Percentiles rank a stretch among this genome's conserved stretches.
These are phyloP conservation scores for Neosilurus hyrtlii DNA, from an alignment of 2,797 vertebrate genomes.

Conservation along the genomic window DNA sequence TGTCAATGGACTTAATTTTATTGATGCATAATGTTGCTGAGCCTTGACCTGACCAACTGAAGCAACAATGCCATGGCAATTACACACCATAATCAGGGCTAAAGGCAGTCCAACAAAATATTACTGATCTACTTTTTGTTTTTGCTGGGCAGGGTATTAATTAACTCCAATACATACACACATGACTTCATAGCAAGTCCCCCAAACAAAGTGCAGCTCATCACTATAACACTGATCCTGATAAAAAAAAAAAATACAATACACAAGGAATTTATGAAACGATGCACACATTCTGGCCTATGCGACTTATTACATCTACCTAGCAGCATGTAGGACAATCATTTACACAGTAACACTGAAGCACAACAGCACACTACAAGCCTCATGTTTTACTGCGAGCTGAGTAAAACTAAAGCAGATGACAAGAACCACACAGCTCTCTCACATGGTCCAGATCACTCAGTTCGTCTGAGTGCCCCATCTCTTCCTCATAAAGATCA, in stretches of 20 bases:
- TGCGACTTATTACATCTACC: not conserved
- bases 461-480: constrained; percentile 52
- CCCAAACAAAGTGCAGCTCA: constrained; percentile 12
- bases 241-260: not conserved
- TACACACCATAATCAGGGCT: too few species aligned
- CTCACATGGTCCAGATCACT: constrained; percentile 68
- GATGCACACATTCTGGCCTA: not conserved
- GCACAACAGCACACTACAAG: constrained; percentile 23
- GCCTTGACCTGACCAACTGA: too few species aligned
- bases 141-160: not conserved
- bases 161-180: not conserved
- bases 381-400: constrained; percentile 42
- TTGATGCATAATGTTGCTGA: too few species aligned
- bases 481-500: constrained; percentile 65
- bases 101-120: not conserved
- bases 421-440: constrained; percentile 13
- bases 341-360: not conserved
- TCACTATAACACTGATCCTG: not conserved
- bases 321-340: not conserved
- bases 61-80: too few species aligned
- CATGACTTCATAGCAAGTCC: not conserved
- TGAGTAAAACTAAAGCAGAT: constrained; percentile 35
- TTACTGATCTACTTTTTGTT: too few species aligned
- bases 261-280: not conserved
- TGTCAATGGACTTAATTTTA: too few species aligned